These are phyloP conservation scores for Brachionus sp. DNA, from an alignment of 1,140 invertebrate species.

Conservation along the genomic window DNA sequence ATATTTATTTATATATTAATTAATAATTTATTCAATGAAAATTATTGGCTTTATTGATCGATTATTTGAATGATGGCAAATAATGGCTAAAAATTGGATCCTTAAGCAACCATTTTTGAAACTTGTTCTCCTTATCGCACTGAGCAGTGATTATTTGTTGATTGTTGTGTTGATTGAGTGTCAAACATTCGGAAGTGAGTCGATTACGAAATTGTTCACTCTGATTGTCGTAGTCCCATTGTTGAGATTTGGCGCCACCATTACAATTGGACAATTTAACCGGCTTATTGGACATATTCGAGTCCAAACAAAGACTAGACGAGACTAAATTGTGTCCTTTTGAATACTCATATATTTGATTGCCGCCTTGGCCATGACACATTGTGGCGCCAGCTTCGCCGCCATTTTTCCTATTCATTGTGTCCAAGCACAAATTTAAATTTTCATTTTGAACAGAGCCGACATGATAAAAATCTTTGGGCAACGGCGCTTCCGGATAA, in stretches of 20 bases:
- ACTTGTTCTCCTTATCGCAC: background rate
- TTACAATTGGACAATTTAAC: conserved; percentile 10
- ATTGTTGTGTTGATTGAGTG: background rate
- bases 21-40: too few species aligned
- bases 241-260: background rate
- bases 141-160: background rate
- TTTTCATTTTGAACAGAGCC: conserved; percentile 25
- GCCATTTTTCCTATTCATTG: conserved; percentile 34
- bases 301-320: background rate
- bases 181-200: background rate
- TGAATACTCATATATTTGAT: conserved; percentile 40
- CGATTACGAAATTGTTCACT: background rate
- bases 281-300: background rate
- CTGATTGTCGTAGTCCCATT: conserved; percentile 43
- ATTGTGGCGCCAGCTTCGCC: background rate
- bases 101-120: conserved; percentile 36
- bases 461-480: conserved; percentile 49
- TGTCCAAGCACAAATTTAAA: conserved; percentile 38
- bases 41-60: too few species aligned
- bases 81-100: conserved; percentile 41
- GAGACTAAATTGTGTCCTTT: background rate
- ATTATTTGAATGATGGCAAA: background rate
- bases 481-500: conserved; percentile 77
- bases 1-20: too few species aligned
- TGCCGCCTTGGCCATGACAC: conserved; percentile 41